Evolutionary conservation across 1,140 invertebrate species (phyloP).

Genomic region (Andrena cerasifolii): DNA sequence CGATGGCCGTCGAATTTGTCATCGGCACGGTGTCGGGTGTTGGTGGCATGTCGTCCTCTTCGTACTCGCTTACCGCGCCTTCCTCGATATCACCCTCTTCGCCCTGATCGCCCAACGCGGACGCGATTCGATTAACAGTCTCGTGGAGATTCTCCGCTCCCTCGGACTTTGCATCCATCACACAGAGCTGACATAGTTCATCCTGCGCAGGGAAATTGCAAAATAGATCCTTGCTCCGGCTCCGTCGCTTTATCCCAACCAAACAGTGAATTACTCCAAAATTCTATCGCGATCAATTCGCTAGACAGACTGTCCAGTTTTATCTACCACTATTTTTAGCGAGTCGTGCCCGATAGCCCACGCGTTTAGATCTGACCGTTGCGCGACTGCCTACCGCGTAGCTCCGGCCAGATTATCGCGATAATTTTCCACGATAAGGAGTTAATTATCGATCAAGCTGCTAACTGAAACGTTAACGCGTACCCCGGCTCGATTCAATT

Average conservation of each 20-base stretch:
- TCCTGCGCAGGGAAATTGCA: constrained; percentile 67
- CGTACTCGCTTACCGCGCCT: constrained; percentile 61
- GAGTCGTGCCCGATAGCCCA: background rate
- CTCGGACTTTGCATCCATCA: constrained; percentile 76
- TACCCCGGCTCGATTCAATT: background rate
- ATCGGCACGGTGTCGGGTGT: constrained; percentile 74
- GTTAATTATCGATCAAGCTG: constrained; percentile 44
- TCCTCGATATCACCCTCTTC: constrained; percentile 76
- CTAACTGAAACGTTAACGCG: constrained; percentile 3
- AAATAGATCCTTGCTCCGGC: too few species aligned
- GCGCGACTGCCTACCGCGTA: background rate
- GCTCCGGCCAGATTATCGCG: constrained; percentile 8
- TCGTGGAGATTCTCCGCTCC: constrained; percentile 48
- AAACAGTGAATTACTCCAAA: too few species aligned
- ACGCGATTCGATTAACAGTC: constrained; percentile 34
- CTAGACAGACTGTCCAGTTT: too few species aligned
- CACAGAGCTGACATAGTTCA: constrained; percentile 78
- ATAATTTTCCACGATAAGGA: constrained; percentile 44
- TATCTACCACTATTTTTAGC: background rate
- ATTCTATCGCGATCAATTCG: too few species aligned
- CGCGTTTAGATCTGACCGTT: background rate
- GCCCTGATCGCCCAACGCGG: constrained; percentile 64
- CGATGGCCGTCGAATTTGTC: constrained; percentile 70
- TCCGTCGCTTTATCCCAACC: too few species aligned
- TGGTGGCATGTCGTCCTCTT: constrained; percentile 76